Evolutionary conservation across 2,888 invertebrate genomes (phyloP), one percentile per base, ranked within the genome.

Genomic region (Phoronis australis): DNA sequence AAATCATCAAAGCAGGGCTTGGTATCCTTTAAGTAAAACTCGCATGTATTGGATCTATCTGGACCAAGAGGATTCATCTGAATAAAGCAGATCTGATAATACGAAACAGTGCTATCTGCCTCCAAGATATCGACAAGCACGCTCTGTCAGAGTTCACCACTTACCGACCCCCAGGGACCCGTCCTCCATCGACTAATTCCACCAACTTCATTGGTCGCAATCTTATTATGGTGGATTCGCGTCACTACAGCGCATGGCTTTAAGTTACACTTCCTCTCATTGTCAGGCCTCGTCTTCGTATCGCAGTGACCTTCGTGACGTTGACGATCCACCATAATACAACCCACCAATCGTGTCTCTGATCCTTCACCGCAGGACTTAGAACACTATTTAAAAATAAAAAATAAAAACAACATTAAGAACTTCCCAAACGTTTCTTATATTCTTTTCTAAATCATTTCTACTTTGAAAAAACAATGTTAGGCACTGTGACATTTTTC

Each of bases 361-460:
- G 80, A 76, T 1, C 87, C 87, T 1, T 80, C 79, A 15, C 83
- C 82, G 66, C 88, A 88, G 0, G 84, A 81, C 55, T 81, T 80
- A 5, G 86, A 83, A 73, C 86, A 87, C 71, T 76, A 58, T 38
- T 66, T 53, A 83, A 83, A 65, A 4, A 66, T 64, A 39, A 6
- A 12, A 48, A 9, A 35, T 6, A 31, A 15, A 5, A 20, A 42
- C 3, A 20, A 20, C 9, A 38, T n/a, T n/a, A n/a, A 12, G 35
- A 12, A n/a, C 9, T 35, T n/a, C n/a, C 22, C 21, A 3, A 12
- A 40, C n/a, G 18, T 12, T 35, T 9, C 9, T 35, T 9, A 35
- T n/a, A 35, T 35, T 12, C 9, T n/a, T 35, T 35, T 12, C 9
- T 35, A 35, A 35, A 35, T 35, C n/a, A n/a, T 12, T 35, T 35